A percentile compares a stretch with the other conserved stretches of the same genome.
These are phyloP conservation scores for Lutjanus campechanus DNA, from an alignment of 2,797 vertebrate species.

Conservation along the genomic window DNA sequence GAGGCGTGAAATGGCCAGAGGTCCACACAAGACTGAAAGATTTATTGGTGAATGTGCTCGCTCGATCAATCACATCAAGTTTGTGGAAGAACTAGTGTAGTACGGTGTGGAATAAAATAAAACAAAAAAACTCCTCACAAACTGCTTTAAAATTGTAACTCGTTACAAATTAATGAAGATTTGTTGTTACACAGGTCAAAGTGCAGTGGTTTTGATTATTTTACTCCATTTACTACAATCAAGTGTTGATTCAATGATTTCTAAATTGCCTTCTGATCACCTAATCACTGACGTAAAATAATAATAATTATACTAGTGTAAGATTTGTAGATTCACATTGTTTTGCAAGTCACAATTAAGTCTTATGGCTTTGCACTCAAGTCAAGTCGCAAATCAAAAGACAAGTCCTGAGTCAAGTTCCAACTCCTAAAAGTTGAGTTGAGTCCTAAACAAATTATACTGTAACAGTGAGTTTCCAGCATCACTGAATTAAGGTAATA, in stretches of 20 bases:
- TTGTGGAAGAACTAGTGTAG: background rate
- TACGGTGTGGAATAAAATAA: background rate
- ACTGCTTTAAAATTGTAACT: background rate
- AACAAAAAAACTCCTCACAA: background rate
- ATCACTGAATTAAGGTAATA: too few species aligned
- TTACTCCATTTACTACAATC: too few species aligned
- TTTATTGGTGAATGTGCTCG: slow-evolving; percentile 15
- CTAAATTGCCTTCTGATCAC: background rate
- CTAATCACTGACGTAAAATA: background rate
- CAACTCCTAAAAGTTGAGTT: too few species aligned
- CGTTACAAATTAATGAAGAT: background rate
- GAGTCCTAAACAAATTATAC: too few species aligned
- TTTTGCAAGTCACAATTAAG: too few species aligned
- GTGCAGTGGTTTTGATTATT: background rate
- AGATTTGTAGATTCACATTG: background rate
- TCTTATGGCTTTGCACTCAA: too few species aligned
- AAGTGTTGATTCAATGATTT: background rate
- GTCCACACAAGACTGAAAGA: slow-evolving; percentile 21
- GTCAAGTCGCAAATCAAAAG: too few species aligned
- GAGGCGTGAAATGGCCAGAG: slow-evolving; percentile 35
- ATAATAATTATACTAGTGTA: background rate
- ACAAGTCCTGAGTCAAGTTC: too few species aligned
- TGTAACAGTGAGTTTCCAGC: too few species aligned
- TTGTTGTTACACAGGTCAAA: background rate
- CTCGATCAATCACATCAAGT: slow-evolving; percentile 19